Evolutionary conservation across 2,888 invertebrate genomes (phyloP), one percentile per base, ranked within the genome.

Genomic region (Limnephilus marmoratus): DNA sequence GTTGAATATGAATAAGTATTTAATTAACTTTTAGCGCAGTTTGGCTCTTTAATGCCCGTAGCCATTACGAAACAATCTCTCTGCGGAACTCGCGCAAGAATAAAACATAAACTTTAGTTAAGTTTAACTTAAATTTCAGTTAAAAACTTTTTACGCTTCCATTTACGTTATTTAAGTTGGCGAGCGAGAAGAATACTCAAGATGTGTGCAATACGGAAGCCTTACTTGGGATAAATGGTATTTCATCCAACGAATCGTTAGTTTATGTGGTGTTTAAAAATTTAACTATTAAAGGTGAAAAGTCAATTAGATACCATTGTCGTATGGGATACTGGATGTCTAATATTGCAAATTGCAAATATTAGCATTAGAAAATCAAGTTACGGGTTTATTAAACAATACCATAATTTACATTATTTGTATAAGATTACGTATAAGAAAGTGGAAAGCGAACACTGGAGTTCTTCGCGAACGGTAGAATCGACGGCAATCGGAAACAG

Each of bases 1-100:
- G 68, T 24, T 41, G 45, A 90, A 41, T 81, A 90, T 90, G 90
- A 90, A 81, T 81, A 81, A 90, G 45, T 34, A 41, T 41, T 81
- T 81, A 90, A 90, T 90, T 81, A 90, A 90, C 90, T 90, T 90
- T 90, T 24, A 86, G 90, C 81, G 90, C 81, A 90, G 81, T 81
- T 81, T 90, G 81, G 24, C 31, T 31, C 81, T 90, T 81, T 90
- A 80, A 90, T 41, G 90, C 41, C 45, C 29, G n/a, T 81, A 34
- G 34, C 90, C 81, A 90, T 90, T 90, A 90, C 90, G 80, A n/a
- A 80, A 90, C 80, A 90, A 90, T 90, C 90, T 90, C 90, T 81
- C 80, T n/a, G 34, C 34, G n/a, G 81, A 90, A 81, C 90, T 81
- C 45, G 81, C 82, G 34, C 81, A 81, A 81, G 90, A 90, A 90